These are phyloP conservation scores for Eudyptes chrysolophus DNA, from an alignment of 2,113 vertebrate genomes.

Conservation along the genomic window DNA sequence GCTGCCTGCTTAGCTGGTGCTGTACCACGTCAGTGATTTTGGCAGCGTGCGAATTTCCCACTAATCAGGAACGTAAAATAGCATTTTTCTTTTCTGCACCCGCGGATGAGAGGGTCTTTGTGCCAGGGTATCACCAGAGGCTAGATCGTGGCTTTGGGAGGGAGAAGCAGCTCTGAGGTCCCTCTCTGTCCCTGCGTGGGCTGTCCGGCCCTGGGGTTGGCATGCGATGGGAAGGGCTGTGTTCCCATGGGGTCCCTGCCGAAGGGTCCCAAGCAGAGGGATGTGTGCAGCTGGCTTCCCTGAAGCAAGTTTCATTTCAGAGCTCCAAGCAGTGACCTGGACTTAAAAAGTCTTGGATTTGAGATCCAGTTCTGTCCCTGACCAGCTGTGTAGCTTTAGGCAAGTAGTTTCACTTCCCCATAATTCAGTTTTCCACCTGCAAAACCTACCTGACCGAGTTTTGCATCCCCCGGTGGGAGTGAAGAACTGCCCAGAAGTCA, in stretches of 20 bases:
- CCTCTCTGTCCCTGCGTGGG: neutral
- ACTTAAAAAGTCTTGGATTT: neutral
- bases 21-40: neutral
- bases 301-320: neutral
- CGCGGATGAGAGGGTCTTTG: neutral
- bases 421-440: neutral
- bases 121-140: rapidly evolving
- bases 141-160: neutral
- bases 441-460: neutral
- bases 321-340: neutral
- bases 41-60: neutral
- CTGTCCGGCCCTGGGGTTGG: neutral
- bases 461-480: rapidly evolving
- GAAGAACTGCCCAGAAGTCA: neutral
- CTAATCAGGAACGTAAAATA: neutral
- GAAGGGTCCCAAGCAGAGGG: neutral
- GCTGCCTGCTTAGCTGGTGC: neutral
- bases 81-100: rapidly evolving
- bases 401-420: neutral
- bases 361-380: neutral
- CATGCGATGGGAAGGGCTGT: neutral
- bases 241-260: rapidly evolving
- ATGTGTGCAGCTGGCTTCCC: neutral
- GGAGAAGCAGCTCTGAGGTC: neutral
- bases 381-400: neutral